These are phyloP conservation scores for Aphyosemion australe DNA, from an alignment of 2,113 vertebrate species.

Conservation along the genomic window DNA sequence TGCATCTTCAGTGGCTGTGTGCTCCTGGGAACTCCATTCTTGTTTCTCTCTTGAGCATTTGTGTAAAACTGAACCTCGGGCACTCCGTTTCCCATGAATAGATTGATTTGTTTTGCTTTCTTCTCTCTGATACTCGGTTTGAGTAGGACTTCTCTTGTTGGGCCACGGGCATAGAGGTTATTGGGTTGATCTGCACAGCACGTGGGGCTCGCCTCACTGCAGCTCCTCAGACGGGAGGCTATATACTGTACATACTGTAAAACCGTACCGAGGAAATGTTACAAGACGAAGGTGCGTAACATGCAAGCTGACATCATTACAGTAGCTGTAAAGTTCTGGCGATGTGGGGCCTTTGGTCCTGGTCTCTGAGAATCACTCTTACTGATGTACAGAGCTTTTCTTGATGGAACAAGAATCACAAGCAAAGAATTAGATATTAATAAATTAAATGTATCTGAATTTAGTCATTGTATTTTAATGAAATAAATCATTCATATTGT, in stretches of 20 bases:
- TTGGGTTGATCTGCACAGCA: conserved; percentile 40
- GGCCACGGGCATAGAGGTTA: conserved; percentile 38
- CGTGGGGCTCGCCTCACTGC: conserved; percentile 32
- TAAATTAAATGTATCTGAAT: conserved; percentile 75
- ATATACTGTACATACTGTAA: conserved; percentile 94
- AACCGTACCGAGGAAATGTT: conserved; percentile 78
- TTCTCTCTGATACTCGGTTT: conserved; percentile 55
- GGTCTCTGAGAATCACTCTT: conserved; percentile 73
- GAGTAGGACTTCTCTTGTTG: conserved; percentile 59
- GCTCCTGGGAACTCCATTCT: conserved; percentile 68
- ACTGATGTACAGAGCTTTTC: conserved; percentile 91
- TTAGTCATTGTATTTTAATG: conserved; percentile 80
- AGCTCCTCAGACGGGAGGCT: conserved; percentile 74
- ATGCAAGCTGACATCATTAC: conserved; percentile 14
- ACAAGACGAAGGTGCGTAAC: conserved; percentile 13
- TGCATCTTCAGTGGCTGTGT: conserved; percentile 76
- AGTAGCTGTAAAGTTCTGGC: conserved; percentile 38
- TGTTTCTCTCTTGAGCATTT: conserved; percentile 48
- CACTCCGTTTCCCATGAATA: conserved; percentile 59
- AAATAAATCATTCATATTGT: conserved; percentile 79
- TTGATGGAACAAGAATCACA: conserved; percentile 64
- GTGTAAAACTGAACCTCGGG: conserved; percentile 55
- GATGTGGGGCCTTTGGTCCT: conserved; percentile 25
- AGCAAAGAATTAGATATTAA: conserved; percentile 81
- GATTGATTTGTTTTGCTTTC: conserved; percentile 56